A percentile compares a stretch with the other conserved stretches of the same genome.
Conservation (phyloP, 2,888 invertebrate genomes). For the Psylliodes chrysocephalus region DNA sequence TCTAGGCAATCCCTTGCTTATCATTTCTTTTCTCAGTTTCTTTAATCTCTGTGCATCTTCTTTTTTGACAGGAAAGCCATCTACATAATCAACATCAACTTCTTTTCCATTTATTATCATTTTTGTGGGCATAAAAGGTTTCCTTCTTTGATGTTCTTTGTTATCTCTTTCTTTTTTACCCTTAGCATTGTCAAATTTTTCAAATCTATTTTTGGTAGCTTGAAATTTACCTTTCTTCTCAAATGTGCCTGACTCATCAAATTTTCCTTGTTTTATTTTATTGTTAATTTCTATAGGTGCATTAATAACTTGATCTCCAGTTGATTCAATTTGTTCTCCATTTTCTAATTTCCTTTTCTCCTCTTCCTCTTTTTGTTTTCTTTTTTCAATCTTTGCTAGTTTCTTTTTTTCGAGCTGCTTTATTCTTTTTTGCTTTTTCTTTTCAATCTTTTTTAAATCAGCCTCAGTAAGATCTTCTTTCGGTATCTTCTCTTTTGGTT, state of each 20-base stretch:
- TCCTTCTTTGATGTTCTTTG: conserved; percentile 57
- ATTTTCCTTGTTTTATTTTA: conserved; percentile 21
- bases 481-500: conserved; percentile 24
- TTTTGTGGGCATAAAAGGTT: conserved; percentile 57
- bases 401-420: conserved; percentile 51
- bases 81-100: conserved; percentile 71
- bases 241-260: conserved; percentile 31
- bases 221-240: conserved; percentile 22
- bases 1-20: conserved; percentile 74
- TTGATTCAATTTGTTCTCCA: conserved; percentile 47
- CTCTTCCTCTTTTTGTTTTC: conserved; percentile 36
- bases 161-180: conserved; percentile 47
- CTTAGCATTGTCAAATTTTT: conserved; percentile 32
- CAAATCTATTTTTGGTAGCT: conserved; percentile 6
- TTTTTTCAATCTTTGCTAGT: conserved; percentile 42
- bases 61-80: conserved; percentile 78
- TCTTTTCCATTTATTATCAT: conserved; percentile 73
- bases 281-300: conserved; percentile 37
- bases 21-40: conserved; percentile 72
- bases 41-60: conserved; percentile 75
- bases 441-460: conserved; percentile 51
- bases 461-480: conserved; percentile 41
- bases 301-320: neutral
- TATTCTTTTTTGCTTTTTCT: conserved; percentile 50
- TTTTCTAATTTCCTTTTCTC: conserved; percentile 18